phyloP scores from a whole-genome alignment of 2,888 invertebrate species.

The Lycocerus yunnanus region DNA sequence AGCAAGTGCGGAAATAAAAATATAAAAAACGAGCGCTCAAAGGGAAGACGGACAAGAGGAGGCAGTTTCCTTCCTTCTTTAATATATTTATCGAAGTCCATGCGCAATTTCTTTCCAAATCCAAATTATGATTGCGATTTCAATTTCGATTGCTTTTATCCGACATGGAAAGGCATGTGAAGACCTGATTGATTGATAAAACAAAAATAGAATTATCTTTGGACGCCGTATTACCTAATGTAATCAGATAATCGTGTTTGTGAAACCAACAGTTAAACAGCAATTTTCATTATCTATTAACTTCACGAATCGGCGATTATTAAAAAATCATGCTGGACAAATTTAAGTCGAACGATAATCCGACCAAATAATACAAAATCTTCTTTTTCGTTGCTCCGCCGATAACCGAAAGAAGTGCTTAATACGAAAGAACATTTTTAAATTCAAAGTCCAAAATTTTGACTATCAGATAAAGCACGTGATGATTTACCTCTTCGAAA shows the following conservation, averaged over 20 bases:
- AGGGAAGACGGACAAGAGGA: too few relatives aligned
- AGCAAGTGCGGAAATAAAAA: too few relatives aligned
- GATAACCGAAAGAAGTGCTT: too few relatives aligned
- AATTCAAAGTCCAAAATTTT: not conserved
- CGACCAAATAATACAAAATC: not conserved
- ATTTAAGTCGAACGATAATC: not conserved
- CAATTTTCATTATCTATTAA: not conserved
- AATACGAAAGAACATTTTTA: not conserved
- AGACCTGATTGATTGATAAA: not conserved
- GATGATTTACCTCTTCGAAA: not conserved
- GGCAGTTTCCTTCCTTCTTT: too few relatives aligned
- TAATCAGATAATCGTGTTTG: not conserved
- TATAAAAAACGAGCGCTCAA: too few relatives aligned
- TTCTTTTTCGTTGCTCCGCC: not conserved
- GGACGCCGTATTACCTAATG: not conserved
- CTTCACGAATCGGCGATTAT: not conserved
- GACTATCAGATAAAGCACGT: not conserved
- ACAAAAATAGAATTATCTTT: not conserved
- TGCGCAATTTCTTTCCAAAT: too few relatives aligned
- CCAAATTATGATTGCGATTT: too few relatives aligned
- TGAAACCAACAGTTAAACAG: not conserved
- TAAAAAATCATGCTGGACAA: not conserved
- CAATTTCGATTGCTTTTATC: not conserved
- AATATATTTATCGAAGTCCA: too few relatives aligned
- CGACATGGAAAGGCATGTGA: not conserved